Percentiles rank a stretch among this genome's conserved stretches.
Conservation (phyloP, 1,140 invertebrate species). For the Riptortus pedestris region DNA sequence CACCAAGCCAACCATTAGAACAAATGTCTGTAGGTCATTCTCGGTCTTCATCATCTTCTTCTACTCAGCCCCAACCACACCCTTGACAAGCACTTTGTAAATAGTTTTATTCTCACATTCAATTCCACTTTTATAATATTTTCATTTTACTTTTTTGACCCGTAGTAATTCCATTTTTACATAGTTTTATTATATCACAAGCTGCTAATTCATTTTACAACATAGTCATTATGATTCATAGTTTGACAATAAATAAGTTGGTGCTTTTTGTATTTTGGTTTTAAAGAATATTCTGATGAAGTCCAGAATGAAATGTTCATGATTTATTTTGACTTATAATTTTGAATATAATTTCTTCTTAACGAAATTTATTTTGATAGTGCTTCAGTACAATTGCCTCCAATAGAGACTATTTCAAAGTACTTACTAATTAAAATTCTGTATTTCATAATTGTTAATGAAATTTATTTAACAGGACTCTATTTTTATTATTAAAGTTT, state of each 20-base stretch:
- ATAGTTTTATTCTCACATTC: not conserved
- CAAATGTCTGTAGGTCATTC: conserved; percentile 30
- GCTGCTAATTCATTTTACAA: no score
- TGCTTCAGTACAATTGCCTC: no score
- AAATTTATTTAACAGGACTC: no score
- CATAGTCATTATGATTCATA: not conserved
- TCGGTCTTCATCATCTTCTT: conserved; percentile 28
- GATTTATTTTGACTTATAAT: not conserved
- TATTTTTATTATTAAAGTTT: not conserved
- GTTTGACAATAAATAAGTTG: not conserved
- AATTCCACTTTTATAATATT: not conserved
- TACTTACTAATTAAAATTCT: no score
- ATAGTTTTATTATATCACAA: no score
- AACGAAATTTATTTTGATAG: no score
- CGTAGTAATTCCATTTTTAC: no score
- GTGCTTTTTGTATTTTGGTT: not conserved
- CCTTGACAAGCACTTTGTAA: conserved; percentile 6
- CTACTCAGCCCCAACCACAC: conserved; percentile 26
- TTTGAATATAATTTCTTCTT: not conserved
- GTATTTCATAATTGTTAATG: no score
- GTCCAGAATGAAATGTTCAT: not conserved
- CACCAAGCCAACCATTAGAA: conserved; percentile 26
- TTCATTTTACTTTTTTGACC: not conserved
- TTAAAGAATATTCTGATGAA: not conserved
- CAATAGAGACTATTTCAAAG: no score